phyloP scores from a whole-genome alignment of 1,140 invertebrate species.

The Zaprionus ghesquierei region DNA sequence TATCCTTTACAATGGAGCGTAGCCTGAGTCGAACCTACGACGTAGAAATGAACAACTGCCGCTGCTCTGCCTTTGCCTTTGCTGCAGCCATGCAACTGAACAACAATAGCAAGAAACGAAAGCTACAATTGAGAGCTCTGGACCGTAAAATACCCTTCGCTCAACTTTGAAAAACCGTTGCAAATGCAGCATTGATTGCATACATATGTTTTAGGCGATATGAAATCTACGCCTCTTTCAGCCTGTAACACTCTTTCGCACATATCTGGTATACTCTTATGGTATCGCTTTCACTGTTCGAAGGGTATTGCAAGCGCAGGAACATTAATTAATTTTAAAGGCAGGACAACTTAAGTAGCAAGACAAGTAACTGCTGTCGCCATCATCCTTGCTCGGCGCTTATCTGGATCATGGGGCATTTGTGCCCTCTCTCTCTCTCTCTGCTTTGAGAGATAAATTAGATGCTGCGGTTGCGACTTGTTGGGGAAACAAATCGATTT shows the following conservation, averaged over 20 bases:
- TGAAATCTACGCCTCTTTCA: too few species aligned
- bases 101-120: not conserved
- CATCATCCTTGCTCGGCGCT: conserved; percentile 24
- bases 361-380: conserved; percentile 28
- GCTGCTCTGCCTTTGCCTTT: conserved; percentile 9
- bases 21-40: not conserved
- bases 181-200: too few species aligned
- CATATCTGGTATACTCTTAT: too few species aligned
- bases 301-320: conserved; percentile 1
- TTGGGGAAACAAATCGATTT: not conserved
- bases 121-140: too few species aligned
- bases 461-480: conserved; percentile 10
- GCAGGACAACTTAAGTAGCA: conserved; percentile 8
- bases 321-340: conserved; percentile 70
- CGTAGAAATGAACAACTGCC: not conserved
- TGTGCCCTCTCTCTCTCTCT: too few species aligned
- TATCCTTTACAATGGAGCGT: not conserved
- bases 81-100: conserved; percentile 9
- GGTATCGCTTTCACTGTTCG: too few species aligned
- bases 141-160: too few species aligned
- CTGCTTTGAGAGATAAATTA: conserved; percentile 32
- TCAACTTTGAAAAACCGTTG: too few species aligned
- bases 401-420: not conserved
- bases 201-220: too few species aligned
- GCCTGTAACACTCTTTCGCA: too few species aligned